phyloP scores from a whole-genome alignment of 2,113 vertebrate species.

The Phocoena phocoena region DNA sequence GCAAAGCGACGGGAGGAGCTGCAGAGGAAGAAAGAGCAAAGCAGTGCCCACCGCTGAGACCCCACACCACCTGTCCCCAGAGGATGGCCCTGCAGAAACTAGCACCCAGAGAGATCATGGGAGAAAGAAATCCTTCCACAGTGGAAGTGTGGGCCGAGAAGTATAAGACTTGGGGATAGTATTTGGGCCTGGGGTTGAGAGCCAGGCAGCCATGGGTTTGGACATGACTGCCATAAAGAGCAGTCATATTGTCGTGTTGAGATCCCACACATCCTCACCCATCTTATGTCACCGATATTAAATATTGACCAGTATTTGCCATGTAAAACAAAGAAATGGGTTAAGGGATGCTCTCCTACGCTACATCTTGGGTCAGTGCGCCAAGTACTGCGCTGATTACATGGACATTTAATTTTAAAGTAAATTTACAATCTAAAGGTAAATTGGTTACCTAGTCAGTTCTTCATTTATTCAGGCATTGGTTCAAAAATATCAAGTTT shows the following conservation, averaged over 20 bases:
- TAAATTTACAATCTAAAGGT: conserved; percentile 50
- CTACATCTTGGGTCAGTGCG: background rate
- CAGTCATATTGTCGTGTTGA: background rate
- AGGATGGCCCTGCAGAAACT: background rate
- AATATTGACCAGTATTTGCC: background rate
- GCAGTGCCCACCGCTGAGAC: conserved; percentile 25
- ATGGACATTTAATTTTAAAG: conserved; percentile 40
- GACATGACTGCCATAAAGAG: background rate
- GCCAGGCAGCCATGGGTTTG: background rate
- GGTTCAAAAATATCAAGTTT: background rate
- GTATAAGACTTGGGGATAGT: background rate
- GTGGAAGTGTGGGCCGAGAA: background rate
- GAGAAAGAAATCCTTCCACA: background rate
- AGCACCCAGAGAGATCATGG: background rate
- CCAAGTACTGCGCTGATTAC: background rate
- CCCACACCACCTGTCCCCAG: background rate
- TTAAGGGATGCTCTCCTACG: background rate
- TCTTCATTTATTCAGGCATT: conserved; percentile 25
- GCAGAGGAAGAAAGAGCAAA: conserved; percentile 54
- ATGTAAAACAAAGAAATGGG: background rate
- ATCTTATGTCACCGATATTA: background rate
- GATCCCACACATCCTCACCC: background rate
- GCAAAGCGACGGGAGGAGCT: conserved; percentile 79
- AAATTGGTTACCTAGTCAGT: background rate
- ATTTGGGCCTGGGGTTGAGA: background rate